Conservation (phyloP, 2,797 vertebrate species). For the Eutrigla gurnardus region DNA sequence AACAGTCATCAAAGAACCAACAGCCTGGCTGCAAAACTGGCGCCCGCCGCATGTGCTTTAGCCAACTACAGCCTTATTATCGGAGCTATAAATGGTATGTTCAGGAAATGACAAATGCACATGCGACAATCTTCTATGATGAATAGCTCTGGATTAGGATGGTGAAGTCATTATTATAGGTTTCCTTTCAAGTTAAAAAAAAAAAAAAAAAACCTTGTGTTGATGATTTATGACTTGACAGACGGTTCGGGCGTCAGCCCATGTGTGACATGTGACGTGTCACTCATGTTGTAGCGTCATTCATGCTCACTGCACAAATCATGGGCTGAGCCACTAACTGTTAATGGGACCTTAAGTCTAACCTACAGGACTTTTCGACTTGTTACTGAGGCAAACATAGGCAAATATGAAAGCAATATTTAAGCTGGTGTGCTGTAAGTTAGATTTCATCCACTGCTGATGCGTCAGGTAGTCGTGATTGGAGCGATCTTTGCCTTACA, state of each 20-base stretch:
- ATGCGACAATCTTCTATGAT: conserved; percentile 23
- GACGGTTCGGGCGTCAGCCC: conserved; percentile 6
- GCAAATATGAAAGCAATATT: background rate
- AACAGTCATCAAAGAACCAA: conserved; percentile 64
- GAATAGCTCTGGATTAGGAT: background rate
- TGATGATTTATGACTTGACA: conserved; percentile 31
- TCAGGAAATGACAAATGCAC: conserved; percentile 62
- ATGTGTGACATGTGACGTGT: background rate
- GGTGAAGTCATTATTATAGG: conserved; percentile 15
- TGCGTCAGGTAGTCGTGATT: conserved; percentile 28
- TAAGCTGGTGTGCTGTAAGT: conserved; percentile 15
- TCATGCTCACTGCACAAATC: conserved; percentile 1
- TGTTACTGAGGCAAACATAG: background rate
- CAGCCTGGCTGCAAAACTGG: conserved; percentile 51
- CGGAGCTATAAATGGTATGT: conserved; percentile 57
- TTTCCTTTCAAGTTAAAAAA: conserved; percentile 29
- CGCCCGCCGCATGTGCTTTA: conserved; percentile 27
- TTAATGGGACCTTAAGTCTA: background rate
- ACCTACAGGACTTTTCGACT: background rate
- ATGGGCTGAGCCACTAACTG: background rate
- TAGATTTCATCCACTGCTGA: conserved; percentile 14
- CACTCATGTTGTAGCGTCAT: background rate
- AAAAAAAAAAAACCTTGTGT: conserved; percentile 8
- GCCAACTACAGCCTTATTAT: conserved; percentile 56
- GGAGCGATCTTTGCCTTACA: conserved; percentile 42